Percentiles rank a stretch among this genome's conserved stretches.
Evolutionary conservation across 1,140 invertebrate genomes (phyloP).

Genomic region (Ostrea denselamellosa): DNA sequence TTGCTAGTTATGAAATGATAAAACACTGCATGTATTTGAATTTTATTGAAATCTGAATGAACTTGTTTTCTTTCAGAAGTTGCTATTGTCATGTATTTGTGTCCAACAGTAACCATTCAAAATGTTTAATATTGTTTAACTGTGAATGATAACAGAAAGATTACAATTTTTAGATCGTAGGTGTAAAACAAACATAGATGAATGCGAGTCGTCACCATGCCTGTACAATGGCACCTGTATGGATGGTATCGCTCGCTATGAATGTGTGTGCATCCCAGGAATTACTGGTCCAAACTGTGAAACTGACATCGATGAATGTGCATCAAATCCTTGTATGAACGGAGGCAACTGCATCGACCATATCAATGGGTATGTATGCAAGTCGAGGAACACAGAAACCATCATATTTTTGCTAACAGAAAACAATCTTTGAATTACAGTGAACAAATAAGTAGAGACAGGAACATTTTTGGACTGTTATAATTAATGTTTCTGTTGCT

Average conservation of each 20-base stretch:
- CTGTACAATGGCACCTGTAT: slow-evolving; percentile 44
- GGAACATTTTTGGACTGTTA: not conserved
- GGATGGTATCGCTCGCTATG: slow-evolving; percentile 44
- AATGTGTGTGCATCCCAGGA: slow-evolving; percentile 64
- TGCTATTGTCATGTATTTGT: no score
- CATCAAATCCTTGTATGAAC: slow-evolving; percentile 63
- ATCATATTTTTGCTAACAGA: no score
- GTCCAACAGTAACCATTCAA: no score
- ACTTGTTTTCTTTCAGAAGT: no score
- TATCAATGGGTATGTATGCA: slow-evolving; percentile 49
- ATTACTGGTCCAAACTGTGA: slow-evolving; percentile 66
- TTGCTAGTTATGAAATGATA: no score
- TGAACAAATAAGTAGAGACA: no score
- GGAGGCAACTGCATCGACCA: slow-evolving; percentile 43
- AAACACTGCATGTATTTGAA: no score
- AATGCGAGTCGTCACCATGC: slow-evolving; percentile 66
- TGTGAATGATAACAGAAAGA: no score
- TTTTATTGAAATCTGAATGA: no score
- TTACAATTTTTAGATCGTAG: slow-evolving; percentile 54
- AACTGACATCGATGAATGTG: slow-evolving; percentile 71
- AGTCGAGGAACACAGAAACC: no score
- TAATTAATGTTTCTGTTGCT: not conserved
- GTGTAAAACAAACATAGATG: slow-evolving; percentile 72
- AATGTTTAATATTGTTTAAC: no score
- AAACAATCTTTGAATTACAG: no score